Evolutionary conservation across 2,888 invertebrate species (phyloP).

Genomic region (Andrena trimmerana): DNA sequence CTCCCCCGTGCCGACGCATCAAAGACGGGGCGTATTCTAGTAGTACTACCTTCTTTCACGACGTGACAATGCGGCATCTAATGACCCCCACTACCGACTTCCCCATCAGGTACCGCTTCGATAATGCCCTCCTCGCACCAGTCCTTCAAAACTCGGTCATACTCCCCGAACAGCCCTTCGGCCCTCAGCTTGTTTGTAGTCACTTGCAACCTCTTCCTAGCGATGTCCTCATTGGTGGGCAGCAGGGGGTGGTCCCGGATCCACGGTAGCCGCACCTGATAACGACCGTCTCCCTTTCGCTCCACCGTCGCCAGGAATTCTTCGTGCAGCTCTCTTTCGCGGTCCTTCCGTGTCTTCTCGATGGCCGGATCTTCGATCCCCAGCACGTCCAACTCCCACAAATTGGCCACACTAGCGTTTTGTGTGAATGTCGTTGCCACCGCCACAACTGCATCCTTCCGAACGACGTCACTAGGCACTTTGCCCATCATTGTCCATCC

Average conservation of each 20-base stretch:
- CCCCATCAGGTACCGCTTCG: constrained; percentile 60
- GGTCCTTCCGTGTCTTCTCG: constrained; percentile 61
- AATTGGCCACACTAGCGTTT: constrained; percentile 67
- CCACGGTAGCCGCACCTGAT: constrained; percentile 78
- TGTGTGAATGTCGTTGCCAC: constrained; percentile 66
- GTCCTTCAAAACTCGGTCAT: constrained; percentile 68
- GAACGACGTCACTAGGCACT: neutral
- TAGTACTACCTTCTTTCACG: constrained; percentile 59
- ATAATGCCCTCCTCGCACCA: constrained; percentile 73
- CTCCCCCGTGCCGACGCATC: constrained; percentile 71
- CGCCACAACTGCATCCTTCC: constrained; percentile 50
- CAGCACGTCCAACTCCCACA: constrained; percentile 77
- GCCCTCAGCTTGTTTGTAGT: constrained; percentile 62
- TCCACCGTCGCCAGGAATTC: constrained; percentile 74
- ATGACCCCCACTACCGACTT: constrained; percentile 42
- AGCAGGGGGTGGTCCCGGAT: constrained; percentile 71
- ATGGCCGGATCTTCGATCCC: constrained; percentile 76
- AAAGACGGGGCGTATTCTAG: constrained; percentile 69
- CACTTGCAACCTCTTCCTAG: constrained; percentile 66
- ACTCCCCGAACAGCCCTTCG: constrained; percentile 59
- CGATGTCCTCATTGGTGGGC: constrained; percentile 65
- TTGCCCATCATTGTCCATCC: too few relatives aligned
- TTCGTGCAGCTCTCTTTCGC: constrained; percentile 63
- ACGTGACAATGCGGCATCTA: constrained; percentile 64
- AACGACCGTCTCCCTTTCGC: constrained; percentile 72